Conservation (phyloP, 2,797 vertebrate species). For the Setipinna tenuifilis region DNA sequence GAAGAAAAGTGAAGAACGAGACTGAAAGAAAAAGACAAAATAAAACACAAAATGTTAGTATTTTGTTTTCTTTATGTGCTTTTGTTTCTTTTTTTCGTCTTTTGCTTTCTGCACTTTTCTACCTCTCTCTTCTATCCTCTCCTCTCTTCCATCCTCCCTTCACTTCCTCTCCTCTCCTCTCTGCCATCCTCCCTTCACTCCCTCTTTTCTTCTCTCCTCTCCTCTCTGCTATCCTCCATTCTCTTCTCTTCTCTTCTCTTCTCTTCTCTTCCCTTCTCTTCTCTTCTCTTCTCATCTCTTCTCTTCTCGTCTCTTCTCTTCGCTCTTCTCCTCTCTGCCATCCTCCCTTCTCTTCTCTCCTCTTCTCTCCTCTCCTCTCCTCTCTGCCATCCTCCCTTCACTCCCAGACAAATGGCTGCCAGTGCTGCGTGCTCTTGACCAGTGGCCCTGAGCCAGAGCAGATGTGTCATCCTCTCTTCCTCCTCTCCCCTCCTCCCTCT, state of each 20-base stretch:
- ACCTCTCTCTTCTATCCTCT: not conserved
- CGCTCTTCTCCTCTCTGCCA: too few species aligned
- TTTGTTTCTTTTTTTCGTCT: not conserved
- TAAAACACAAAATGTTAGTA: not conserved
- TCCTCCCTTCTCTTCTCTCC: too few species aligned
- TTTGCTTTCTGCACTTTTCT: not conserved
- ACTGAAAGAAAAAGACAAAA: not conserved
- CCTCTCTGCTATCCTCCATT: too few species aligned
- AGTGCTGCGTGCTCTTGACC: slow-evolving; percentile 51
- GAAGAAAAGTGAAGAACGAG: not conserved
- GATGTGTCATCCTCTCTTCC: slow-evolving; percentile 64
- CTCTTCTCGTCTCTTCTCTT: too few species aligned
- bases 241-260: too few species aligned
- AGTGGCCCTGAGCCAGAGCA: slow-evolving; percentile 47
- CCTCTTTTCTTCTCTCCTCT: too few species aligned
- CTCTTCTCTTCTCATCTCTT: too few species aligned
- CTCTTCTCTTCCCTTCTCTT: too few species aligned
- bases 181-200: not conserved
- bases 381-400: not conserved
- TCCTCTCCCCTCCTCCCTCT: slow-evolving; percentile 65
- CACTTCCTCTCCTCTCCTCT: not conserved
- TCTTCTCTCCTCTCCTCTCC: not conserved
- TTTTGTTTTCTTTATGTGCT: not conserved
- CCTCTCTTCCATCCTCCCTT: too few species aligned
- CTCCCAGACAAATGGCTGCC: slow-evolving; percentile 50